A percentile compares a stretch with the other conserved stretches of the same genome.
These are phyloP conservation scores for Copidosoma aretas DNA, from an alignment of 2,888 invertebrate species.

Conservation along the genomic window DNA sequence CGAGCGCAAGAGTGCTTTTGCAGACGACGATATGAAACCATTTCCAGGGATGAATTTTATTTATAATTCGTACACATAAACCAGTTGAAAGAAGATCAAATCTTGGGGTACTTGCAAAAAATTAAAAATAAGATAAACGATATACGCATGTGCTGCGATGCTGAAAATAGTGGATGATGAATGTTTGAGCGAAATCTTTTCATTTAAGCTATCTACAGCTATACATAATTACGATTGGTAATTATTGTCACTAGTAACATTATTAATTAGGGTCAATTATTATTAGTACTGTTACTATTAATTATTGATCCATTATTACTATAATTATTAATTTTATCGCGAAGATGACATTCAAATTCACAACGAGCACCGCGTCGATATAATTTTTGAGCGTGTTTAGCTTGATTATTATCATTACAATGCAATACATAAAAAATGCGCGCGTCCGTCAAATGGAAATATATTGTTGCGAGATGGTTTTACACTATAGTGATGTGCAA, in stretches of 20 bases:
- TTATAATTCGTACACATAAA: constrained; percentile 56
- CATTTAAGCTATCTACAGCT: constrained; percentile 30
- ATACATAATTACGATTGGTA: constrained; percentile 24
- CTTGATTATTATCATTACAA: background rate
- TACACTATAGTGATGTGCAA: background rate
- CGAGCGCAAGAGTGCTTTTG: constrained; percentile 57
- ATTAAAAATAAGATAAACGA: constrained; percentile 25
- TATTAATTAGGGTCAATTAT: constrained; percentile 19
- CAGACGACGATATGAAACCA: constrained; percentile 52
- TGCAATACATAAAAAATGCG: background rate
- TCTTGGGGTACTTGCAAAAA: constrained; percentile 6
- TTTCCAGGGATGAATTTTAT: constrained; percentile 53
- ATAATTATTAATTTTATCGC: constrained; percentile 30
- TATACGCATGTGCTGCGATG: constrained; percentile 7
- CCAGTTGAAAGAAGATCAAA: background rate
- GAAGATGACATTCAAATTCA: constrained; percentile 44
- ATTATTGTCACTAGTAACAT: constrained; percentile 15
- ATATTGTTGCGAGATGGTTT: constrained; percentile 1
- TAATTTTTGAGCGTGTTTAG: background rate
- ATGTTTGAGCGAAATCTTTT: constrained; percentile 30
- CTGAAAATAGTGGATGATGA: constrained; percentile 17
- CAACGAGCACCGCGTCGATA: constrained; percentile 46
- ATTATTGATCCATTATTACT: constrained; percentile 8
- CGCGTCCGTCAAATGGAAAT: background rate
- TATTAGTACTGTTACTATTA: constrained; percentile 28